Conservation (phyloP, 2,113 vertebrate genomes). For the Dasypus novemcinctus region DNA sequence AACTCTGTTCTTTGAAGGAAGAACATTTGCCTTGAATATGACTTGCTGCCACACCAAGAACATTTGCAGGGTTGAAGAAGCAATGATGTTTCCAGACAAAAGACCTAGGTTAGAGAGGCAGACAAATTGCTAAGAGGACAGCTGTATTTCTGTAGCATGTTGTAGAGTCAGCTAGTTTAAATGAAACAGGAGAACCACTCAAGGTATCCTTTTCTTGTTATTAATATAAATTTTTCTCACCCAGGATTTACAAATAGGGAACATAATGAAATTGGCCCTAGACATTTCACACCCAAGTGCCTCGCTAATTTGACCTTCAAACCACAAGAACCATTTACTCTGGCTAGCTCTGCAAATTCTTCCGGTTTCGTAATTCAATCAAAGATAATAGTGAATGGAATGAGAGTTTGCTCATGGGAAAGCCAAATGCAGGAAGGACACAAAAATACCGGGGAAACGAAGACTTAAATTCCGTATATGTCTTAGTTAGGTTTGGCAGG, state of each 20-base stretch:
- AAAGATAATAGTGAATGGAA: slow-evolving; percentile 68
- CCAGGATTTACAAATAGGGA: slow-evolving; percentile 60
- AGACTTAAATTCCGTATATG: slow-evolving; percentile 60
- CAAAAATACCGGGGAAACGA: slow-evolving; percentile 65
- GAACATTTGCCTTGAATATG: not conserved
- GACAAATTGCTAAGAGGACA: not conserved
- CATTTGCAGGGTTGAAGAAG: not conserved
- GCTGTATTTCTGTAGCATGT: not conserved
- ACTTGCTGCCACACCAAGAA: not conserved
- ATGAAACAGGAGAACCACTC: slow-evolving; percentile 30
- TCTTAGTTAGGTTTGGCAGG: slow-evolving; percentile 59
- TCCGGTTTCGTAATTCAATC: slow-evolving; percentile 67
- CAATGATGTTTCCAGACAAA: not conserved
- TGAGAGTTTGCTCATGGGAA: slow-evolving; percentile 22
- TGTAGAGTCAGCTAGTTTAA: not conserved
- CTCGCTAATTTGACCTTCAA: slow-evolving; percentile 63
- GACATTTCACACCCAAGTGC: slow-evolving; percentile 53
- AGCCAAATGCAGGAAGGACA: slow-evolving; percentile 44
- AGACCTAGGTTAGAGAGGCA: not conserved
- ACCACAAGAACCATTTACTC: slow-evolving; percentile 63
- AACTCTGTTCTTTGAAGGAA: not conserved
- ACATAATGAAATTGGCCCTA: slow-evolving; percentile 41
- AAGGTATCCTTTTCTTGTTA: slow-evolving; percentile 8
- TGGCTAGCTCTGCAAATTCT: slow-evolving; percentile 54
- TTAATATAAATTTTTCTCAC: slow-evolving; percentile 60